Percentiles rank a stretch among this genome's conserved stretches.
Evolutionary conservation across 2,888 invertebrate genomes (phyloP).

Genomic region (Palloptera scutellata): DNA sequence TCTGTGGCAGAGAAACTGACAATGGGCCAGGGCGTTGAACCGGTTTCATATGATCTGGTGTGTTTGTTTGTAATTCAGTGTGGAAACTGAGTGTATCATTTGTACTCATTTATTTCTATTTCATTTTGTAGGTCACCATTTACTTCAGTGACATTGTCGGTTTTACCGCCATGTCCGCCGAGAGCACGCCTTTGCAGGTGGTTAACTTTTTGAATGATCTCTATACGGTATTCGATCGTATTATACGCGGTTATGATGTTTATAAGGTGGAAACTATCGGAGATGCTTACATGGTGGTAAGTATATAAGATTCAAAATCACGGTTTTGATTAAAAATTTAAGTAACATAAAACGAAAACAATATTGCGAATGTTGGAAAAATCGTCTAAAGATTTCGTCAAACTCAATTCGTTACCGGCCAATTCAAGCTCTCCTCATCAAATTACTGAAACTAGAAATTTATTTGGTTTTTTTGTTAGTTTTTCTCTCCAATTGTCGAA

Average conservation of each 20-base stretch:
- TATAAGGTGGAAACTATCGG: conserved; percentile 98
- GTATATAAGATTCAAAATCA: conserved; percentile 50
- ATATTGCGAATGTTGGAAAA: too few relatives aligned
- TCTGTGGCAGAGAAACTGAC: conserved; percentile 89
- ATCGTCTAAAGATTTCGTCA: too few relatives aligned
- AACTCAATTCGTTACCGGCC: too few relatives aligned
- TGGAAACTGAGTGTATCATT: background rate
- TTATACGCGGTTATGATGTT: conserved; percentile 96
- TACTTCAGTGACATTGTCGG: conserved; percentile 98
- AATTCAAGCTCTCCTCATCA: background rate
- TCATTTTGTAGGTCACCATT: conserved; percentile 71
- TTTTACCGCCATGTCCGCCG: conserved; percentile 94
- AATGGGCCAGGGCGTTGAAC: conserved; percentile 87
- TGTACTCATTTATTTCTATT: background rate
- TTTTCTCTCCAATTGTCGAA: too few relatives aligned
- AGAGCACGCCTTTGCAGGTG: conserved; percentile 91
- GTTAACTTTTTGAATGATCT: conserved; percentile 97
- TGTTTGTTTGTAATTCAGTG: background rate
- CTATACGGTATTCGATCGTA: conserved; percentile 95
- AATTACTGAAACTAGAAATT: background rate
- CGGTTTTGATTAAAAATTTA: too few relatives aligned
- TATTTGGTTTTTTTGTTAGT: background rate
- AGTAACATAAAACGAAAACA: too few relatives aligned
- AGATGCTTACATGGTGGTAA: conserved; percentile 72
- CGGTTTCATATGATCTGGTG: conserved; percentile 91